Base-by-base conservation (phyloP, 2,113 vertebrate species). In the Eurystomus gularis region DNA sequence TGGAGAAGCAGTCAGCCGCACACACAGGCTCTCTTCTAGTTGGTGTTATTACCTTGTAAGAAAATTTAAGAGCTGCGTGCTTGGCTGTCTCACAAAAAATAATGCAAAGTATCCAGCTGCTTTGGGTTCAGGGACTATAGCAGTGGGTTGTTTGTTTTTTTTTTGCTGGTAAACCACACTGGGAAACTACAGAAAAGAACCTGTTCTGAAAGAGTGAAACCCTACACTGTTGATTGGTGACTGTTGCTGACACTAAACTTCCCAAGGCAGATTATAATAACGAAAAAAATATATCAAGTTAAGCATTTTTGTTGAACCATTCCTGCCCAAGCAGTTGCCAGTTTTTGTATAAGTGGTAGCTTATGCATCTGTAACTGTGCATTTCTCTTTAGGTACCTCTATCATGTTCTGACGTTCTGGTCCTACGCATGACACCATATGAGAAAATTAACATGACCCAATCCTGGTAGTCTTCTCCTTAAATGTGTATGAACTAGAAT, bases 91-190 rank as follows among this genome's bases (percentile, higher is more conserved):
- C 64, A 72, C 66, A 94, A 21, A 78, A 92, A 93, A 95, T 17
- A 79, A 92, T 88, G 82, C 57, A 95, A 88, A 97, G 40, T 37
- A 80, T 37, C 70, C 78, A 90, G 80, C 66, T 96, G 93, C 64
- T 95, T 57, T 79, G 8, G 7, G 54, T 58, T 60, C 26, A 79
- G 78, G n/a, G 29, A 9, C 51, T 85, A 9, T 26, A 35, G 29
- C 91, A 23, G 19, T 44, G 29, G 11, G 42, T 44, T 44, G 11
- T 44, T 11, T 44, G 11, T 44, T 44, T 44, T 44, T 44, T 60
- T 65, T 92, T 71, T 64, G 33, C 33, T 48, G 2, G 20, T 35
- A 23, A 86, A 65, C 33, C 39, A 9, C 17, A 5, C 3, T 52
- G 61, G 54, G 68, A 58, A 82, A 42, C 20, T 9, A 8, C 17